A percentile compares a stretch with the other conserved stretches of the same genome.
These are phyloP conservation scores for Polyergus mexicanus DNA, from an alignment of 1,140 invertebrate genomes.

Conservation along the genomic window DNA sequence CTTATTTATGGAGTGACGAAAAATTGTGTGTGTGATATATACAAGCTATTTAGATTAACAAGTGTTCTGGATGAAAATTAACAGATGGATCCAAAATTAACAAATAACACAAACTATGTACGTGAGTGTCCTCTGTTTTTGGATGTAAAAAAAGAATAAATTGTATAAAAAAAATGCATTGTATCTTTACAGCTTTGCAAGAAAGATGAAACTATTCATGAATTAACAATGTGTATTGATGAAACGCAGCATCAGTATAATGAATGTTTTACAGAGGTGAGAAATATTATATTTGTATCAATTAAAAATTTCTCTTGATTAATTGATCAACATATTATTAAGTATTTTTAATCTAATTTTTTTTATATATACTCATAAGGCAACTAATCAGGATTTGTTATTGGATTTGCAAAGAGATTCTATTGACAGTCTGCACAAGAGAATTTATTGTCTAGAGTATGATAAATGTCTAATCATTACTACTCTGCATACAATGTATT, in stretches of 20 bases:
- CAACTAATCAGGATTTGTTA: slow-evolving; percentile 80
- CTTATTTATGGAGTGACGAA: background rate
- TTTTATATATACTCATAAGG: slow-evolving; percentile 67
- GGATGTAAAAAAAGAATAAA: background rate
- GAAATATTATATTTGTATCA: slow-evolving; percentile 39
- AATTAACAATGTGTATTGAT: slow-evolving; percentile 76
- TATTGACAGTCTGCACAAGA: slow-evolving; percentile 77
- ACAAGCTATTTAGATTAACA: slow-evolving; percentile 43
- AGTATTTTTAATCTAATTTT: slow-evolving; percentile 27
- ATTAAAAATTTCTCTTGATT: slow-evolving; percentile 33
- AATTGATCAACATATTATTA: background rate
- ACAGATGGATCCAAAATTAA: slow-evolving; percentile 52
- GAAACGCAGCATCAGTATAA: slow-evolving; percentile 83
- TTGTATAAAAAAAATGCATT: background rate
- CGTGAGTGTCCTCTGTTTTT: slow-evolving; percentile 33
- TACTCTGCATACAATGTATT: slow-evolving; percentile 79
- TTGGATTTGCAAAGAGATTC: slow-evolving; percentile 81
- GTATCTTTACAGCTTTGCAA: slow-evolving; percentile 64
- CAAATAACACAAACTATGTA: slow-evolving; percentile 36
- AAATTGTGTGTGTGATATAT: background rate
- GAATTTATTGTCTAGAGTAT: slow-evolving; percentile 76
- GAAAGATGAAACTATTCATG: slow-evolving; percentile 79
- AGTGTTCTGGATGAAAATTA: slow-evolving; percentile 31
- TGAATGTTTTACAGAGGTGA: slow-evolving; percentile 83
- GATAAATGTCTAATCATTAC: slow-evolving; percentile 73